These are phyloP conservation scores for Apamea monoglypha DNA, from an alignment of 2,888 invertebrate species.

Conservation along the genomic window DNA sequence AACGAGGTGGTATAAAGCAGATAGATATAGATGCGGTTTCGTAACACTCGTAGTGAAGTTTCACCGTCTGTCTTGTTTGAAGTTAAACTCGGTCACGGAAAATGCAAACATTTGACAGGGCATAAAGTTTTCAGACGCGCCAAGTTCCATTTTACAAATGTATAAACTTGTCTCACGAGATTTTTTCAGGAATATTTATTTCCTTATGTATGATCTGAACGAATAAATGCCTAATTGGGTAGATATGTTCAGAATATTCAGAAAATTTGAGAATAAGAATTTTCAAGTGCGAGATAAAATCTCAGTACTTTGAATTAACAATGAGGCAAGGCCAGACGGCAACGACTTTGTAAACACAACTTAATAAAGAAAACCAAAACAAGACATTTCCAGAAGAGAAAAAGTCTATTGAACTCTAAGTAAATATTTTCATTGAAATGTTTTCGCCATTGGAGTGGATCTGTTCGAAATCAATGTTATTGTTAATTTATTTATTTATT, in stretches of 20 bases:
- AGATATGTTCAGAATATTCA: neutral
- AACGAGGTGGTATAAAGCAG: conserved; percentile 51
- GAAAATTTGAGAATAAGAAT: conserved; percentile 3
- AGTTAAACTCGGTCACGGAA: conserved; percentile 57
- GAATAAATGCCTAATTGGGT: neutral
- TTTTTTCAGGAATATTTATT: conserved; percentile 13
- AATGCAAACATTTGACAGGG: conserved; percentile 39
- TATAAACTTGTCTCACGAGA: neutral
- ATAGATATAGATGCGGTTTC: conserved; percentile 52
- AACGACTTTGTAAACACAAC: conserved; percentile 25
- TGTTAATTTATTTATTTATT: conserved; percentile 70
- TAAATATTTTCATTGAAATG: conserved; percentile 28
- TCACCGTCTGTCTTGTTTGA: conserved; percentile 56
- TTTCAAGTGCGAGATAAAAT: conserved; percentile 15
- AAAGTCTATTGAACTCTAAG: conserved; percentile 12
- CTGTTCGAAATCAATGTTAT: conserved; percentile 46
- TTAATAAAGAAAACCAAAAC: conserved; percentile 24
- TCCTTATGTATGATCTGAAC: neutral
- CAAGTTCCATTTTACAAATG: conserved; percentile 14
- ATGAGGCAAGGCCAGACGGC: conserved; percentile 29
- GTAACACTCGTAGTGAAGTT: conserved; percentile 50
- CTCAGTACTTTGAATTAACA: conserved; percentile 10
- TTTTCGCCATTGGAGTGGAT: conserved; percentile 24
- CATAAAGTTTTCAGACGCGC: conserved; percentile 18
- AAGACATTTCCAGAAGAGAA: conserved; percentile 7